Base-by-base conservation (phyloP, 1,140 invertebrate species). In the Panagrolaimus sp. region DNA sequence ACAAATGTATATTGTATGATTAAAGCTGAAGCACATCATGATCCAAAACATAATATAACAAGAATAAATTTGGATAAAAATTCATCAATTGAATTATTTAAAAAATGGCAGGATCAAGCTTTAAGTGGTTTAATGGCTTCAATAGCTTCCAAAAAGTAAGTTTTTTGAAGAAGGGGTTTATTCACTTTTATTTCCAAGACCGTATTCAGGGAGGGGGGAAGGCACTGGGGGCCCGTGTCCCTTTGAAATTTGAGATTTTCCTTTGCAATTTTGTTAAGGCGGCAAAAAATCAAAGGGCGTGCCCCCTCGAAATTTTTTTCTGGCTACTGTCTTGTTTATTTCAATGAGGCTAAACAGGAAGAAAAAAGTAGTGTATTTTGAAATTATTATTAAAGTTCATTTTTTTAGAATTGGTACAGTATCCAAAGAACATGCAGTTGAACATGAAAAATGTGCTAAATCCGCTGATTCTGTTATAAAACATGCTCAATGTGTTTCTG, bases 91-190 rank as follows among this genome's bases (percentile, higher is more conserved):
- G 20, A 57, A 20, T 20, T 57, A 11, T 57, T 57, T 5, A 27
- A 27, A 57, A 69, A 69, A 53, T 69, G 67, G 67, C 38, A 67
- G 14, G 67, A 69, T 38, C 67, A 65, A 9, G 67, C 64, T 27
- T 25, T 69, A 11, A 64, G 62, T 20, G 23, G 25, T 11, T 31
- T 69, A 20, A 69, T 69, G 67, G 57, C 67, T 7, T 66, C 67
- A 20, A 14, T 69, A 1, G 67, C 67, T 0, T 69, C 42, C 11
- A 16, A 38, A 4, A 69, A 67, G 67, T 69, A 9, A 69, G 67
- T 69, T 65, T 46, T 42, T 23, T 64, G 4, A 44, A 9, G 9
- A 38, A n/a, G n/a, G n/a, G n/a, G n/a, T n/a, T n/a, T n/a, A n/a
- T n/a, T n/a, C n/a, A n/a, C n/a, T n/a, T n/a, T n/a, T n/a, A n/a